These are phyloP conservation scores for Perizoma flavofasciatum DNA, from an alignment of 2,888 invertebrate species.

Conservation along the genomic window DNA sequence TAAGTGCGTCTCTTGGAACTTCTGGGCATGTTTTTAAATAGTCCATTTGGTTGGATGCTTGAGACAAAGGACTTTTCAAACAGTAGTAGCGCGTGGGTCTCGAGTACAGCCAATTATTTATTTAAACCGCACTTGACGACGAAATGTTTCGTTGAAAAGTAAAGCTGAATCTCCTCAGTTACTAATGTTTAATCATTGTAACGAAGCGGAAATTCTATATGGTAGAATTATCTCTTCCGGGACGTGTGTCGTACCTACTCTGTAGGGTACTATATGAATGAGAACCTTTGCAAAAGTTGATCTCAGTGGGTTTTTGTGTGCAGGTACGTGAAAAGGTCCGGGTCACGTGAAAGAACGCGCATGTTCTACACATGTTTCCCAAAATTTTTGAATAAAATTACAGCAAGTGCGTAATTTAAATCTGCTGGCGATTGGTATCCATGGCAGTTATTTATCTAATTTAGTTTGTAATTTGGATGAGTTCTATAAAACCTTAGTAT, in stretches of 20 bases:
- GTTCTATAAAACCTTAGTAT: no score
- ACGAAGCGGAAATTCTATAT: slow-evolving; percentile 50
- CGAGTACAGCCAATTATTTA: slow-evolving; percentile 14
- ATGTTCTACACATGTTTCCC: neutral
- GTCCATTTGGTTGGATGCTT: slow-evolving; percentile 1
- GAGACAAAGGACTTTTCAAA: slow-evolving; percentile 7
- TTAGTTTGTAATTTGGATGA: no score
- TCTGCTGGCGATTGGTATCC: no score
- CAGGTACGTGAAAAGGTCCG: neutral
- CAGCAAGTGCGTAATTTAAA: neutral
- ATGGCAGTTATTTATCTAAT: no score
- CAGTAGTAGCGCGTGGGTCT: slow-evolving; percentile 19
- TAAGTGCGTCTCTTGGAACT: slow-evolving; percentile 11
- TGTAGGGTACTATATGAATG: neutral
- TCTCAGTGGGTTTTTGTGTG: neutral
- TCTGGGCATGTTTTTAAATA: slow-evolving; percentile 1
- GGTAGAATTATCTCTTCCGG: slow-evolving; percentile 12
- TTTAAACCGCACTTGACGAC: slow-evolving; percentile 16
- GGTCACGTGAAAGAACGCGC: neutral
- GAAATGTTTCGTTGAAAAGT: slow-evolving; percentile 21
- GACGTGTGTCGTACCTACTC: slow-evolving; percentile 15
- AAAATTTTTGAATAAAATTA: neutral
- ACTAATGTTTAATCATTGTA: slow-evolving; percentile 47
- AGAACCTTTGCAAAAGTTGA: slow-evolving; percentile 23
- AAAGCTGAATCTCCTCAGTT: slow-evolving; percentile 35